Base-by-base conservation (phyloP, 2,888 invertebrate species). In the Clostera curtula region DNA sequence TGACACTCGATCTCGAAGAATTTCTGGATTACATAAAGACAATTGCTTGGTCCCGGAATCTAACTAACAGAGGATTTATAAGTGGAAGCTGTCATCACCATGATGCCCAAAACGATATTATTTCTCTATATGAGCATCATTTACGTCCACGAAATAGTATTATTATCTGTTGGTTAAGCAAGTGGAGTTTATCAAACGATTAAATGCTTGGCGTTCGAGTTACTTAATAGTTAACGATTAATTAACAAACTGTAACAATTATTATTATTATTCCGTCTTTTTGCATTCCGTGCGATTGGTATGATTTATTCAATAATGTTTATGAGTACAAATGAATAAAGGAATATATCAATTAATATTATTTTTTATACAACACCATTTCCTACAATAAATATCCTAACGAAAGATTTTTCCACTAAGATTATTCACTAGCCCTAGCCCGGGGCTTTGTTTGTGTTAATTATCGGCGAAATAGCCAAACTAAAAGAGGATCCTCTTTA, bases 311-410 rank as follows among this genome's bases (percentile, higher is more conserved):
- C 44, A 56, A 41, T 59, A 58, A 66, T 53, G 57, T 65, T 66
- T 61, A 29, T 64, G 67, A 73, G 73, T 74, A 76, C 73, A 74
- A 76, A 72, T 61, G 45, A 73, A 72, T 71, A 71, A 75, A 74
- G 56, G 58, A 59, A 55, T 69, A 69, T 73, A 75, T 71, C 70
- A 53, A 50, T 57, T 48, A 43, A 40, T 25, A 36, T 34, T 36
- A 15, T 26, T 45, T 49, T 60, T 43, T 34, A 40, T 38, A 6
- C 2, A 9, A 17, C 8, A 1, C 13, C 13, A 20, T 3, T 6
- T 8, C 6, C 3, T 12, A 12, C 7, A 2, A 12, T 3, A 17
- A 6, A 8, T 27, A 17, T 12, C 2, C n/a, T n/a, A n/a, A n/a
- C n/a, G n/a, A n/a, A n/a, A n/a, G n/a, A n/a, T n/a, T n/a, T n/a